Evolutionary conservation across 2,888 invertebrate genomes (phyloP), one percentile per base, ranked within the genome.

Genomic region (Lasioglossum morio): DNA sequence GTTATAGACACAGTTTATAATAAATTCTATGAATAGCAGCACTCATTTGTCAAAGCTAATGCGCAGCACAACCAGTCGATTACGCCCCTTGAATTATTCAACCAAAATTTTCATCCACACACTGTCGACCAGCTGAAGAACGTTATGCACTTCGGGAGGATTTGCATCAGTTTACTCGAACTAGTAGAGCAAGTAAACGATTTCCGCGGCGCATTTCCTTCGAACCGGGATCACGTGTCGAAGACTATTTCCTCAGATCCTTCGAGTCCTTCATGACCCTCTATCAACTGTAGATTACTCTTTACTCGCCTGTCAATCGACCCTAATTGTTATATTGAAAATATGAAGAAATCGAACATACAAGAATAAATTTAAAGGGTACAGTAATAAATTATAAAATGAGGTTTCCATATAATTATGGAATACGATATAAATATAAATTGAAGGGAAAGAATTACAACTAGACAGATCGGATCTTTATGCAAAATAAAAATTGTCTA

Each of bases 171-270:
- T 79, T 66, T 53, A 37, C 43, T 73, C 3, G 30, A 14, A 14
- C 27, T 53, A 79, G 82, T 48, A 27, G 30, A 69, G 27, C 14
- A 66, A 48, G 30, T 53, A 43, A 46, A 27, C 53, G 81, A 83
- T 83, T 72, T 81, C 53, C 34, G 72, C 83, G 53, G 0, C 80
- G 37, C 19, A 16, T 53, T 66, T 19, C 72, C 40, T 3, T 40
- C 34, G 34, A 72, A 34, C 30, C 37, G 48, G 66, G 30, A 48
- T 77, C 79, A 77, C 74, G 63, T n/a, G 73, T 37, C 53, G 48
- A 48, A 77, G 77, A 77, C 77, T 40, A 85, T 80, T 80, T 74
- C 46, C 80, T 53, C 53, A n/a, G 53, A 23, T 53, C 23, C 53
- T 53, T 46, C 34, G 48, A 48, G n/a, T 79, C 60, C 66, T 63